Conservation (phyloP, 2,797 vertebrate genomes). For the Diceros bicornis region DNA sequence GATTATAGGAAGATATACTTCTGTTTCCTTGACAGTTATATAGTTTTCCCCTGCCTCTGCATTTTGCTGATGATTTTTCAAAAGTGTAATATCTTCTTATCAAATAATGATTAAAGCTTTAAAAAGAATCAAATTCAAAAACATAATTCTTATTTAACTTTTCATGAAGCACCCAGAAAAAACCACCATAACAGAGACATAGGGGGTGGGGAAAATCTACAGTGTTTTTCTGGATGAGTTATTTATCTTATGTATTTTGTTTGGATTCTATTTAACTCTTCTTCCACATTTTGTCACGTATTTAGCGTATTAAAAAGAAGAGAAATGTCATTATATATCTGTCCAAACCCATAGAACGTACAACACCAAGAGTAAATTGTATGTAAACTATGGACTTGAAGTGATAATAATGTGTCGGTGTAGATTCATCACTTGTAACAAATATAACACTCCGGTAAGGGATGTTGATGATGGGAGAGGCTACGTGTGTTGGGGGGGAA, state of each 20-base stretch:
- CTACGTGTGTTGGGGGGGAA: background rate
- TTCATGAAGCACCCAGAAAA: background rate
- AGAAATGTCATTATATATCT: background rate
- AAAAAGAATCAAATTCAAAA: constrained; percentile 20
- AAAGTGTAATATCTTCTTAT: background rate
- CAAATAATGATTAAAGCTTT: constrained; percentile 1
- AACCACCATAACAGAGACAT: background rate
- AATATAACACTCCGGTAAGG: background rate
- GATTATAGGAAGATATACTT: background rate
- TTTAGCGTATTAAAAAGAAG: constrained; percentile 13
- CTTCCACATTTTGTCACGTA: background rate
- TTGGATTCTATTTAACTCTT: background rate
- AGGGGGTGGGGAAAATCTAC: background rate
- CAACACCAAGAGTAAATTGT: background rate
- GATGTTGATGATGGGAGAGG: background rate
- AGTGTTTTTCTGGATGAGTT: background rate
- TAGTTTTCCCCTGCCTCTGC: background rate
- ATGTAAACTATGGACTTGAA: background rate
- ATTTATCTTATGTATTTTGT: background rate
- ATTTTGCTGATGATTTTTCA: constrained; percentile 38
- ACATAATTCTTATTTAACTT: constrained; percentile 11
- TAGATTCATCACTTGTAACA: background rate
- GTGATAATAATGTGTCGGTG: background rate
- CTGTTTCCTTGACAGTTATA: background rate
- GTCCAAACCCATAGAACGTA: background rate